Evolutionary conservation across 2,797 vertebrate genomes (phyloP), one percentile per base, ranked within the genome.

Genomic region (Knipowitschia caucasica): DNA sequence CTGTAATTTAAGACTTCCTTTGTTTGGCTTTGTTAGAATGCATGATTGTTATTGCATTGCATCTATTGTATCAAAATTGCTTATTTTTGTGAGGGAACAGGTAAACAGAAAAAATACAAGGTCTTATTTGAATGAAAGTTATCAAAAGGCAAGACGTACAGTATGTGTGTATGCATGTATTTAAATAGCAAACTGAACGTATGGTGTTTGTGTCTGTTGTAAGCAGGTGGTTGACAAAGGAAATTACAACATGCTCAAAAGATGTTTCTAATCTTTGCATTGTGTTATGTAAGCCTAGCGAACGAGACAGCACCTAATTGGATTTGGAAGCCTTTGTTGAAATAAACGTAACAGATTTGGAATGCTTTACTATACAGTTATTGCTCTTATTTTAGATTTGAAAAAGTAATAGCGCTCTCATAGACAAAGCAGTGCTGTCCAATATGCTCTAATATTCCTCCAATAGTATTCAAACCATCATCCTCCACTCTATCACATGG

Each of bases 1-100:
- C 36, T 33, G 50, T 43, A 27, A 24, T 59, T 69, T 53, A 21
- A 56, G 14, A 31, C 31, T 15, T 44, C 29, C 17, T 11, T 57
- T 40, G 14, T 50, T 45, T 58, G 1, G 11, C 43, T 50, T 67
- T 36, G 2, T 39, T 12, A 7, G 34, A 31, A 59, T 38, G 4
- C 12, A 21, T n/a, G 2, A 11, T 23, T 49, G 18, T 3, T 11
- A 39, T 25, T 7, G n/a, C 23, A n/a, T 2, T 39, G 18, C 6
- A 24, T 3, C 11, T 30, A n/a, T 24, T 42, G 5, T 12, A 39
- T n/a, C n/a, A 2, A 24, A 42, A 24, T 7, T 23, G 21, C n/a
- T 42, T 23, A 24, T 10, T 20, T 20, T 1, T 20, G 18, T 36
- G 15, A 7, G n/a, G 34, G 17, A 31, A 35, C 17, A 18, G 7